Percentiles rank a stretch among this genome's conserved stretches.
Conservation (phyloP, 2,113 vertebrate species). For the Eclectus roratus region DNA sequence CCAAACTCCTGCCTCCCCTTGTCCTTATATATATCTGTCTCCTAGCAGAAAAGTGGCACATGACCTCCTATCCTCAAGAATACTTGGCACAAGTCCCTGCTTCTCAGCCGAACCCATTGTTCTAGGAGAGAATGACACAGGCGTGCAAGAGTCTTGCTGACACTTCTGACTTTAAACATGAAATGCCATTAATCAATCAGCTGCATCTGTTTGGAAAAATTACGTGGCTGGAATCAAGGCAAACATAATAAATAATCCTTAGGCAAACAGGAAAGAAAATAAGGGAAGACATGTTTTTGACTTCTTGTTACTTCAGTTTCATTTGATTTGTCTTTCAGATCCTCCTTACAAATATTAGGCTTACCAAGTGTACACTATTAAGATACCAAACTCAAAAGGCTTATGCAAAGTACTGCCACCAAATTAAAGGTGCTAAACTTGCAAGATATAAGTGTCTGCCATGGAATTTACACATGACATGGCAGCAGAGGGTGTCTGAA, state of each 20-base stretch:
- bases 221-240: conserved; percentile 77
- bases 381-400: conserved; percentile 9
- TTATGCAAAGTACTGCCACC: not conserved
- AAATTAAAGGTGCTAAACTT: conserved; percentile 51
- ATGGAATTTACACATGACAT: conserved; percentile 19
- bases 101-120: conserved; percentile 80
- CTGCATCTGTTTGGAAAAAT: conserved; percentile 83
- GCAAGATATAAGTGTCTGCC: conserved; percentile 10
- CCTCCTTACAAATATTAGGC: conserved; percentile 7
- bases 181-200: conserved; percentile 83
- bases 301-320: conserved; percentile 65
- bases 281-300: conserved; percentile 57
- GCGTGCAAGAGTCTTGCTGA: conserved; percentile 79
- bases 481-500: not conserved
- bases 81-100: conserved; percentile 79
- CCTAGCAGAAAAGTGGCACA: conserved; percentile 77
- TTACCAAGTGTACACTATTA: not conserved
- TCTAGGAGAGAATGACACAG: conserved; percentile 75
- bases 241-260: conserved; percentile 81
- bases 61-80: conserved; percentile 83
- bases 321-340: conserved; percentile 54
- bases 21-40: conserved; percentile 76
- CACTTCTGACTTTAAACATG: conserved; percentile 82
- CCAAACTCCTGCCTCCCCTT: conserved; percentile 69
- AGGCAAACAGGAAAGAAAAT: conserved; percentile 69